Base-by-base conservation (phyloP, 2,888 invertebrate species). In the Itoplectis maculator region DNA sequence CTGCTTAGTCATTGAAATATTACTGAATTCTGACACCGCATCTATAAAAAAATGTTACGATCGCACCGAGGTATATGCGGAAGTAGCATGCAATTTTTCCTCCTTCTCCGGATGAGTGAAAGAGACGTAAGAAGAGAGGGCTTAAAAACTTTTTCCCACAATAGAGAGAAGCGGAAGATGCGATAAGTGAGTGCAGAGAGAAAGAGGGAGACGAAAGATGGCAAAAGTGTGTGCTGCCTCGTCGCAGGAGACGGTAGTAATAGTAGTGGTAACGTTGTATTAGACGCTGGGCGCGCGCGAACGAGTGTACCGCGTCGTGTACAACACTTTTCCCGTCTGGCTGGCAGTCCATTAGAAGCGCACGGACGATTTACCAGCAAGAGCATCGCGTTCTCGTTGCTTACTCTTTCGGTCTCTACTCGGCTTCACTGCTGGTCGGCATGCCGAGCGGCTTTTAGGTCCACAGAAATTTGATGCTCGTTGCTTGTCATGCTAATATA, bases 401-500 rank as follows among this genome's bases (percentile, higher is more conserved):
- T 76, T 35, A 66, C 23, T 68, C 61, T 61, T 61, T 61, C 61
- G 18, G 61, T 61, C 61, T 23, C 63, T 73, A 54, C 72, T 82
- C 70, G 74, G 81, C 84, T 86, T 83, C 83, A 84, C 18, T 11
- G 37, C 40, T 11, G 70, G 72, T 54, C 59, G 65, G 49, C 49
- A 66, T 65, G 66, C 66, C 75, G 72, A 49, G 54, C 81, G 84
- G 90, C 91, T 92, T 92, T 92, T 90, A 92, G 90, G 89, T 89
- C 88, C 89, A 69, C 76, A 86, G 90, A 90, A 90, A 91, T 92
- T 91, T 91, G 89, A 91, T 91, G 91, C 88, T 89, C 85, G 87
- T 86, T 88, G 88, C 90, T 92, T 91, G 90, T 92, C 90, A 91
- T 92, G 91, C 89, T 92, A 92, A 92, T 92, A 90, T 90, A 88